These are phyloP conservation scores for Formicarius rufipectus DNA, from an alignment of 2,113 vertebrate genomes.

Conservation along the genomic window DNA sequence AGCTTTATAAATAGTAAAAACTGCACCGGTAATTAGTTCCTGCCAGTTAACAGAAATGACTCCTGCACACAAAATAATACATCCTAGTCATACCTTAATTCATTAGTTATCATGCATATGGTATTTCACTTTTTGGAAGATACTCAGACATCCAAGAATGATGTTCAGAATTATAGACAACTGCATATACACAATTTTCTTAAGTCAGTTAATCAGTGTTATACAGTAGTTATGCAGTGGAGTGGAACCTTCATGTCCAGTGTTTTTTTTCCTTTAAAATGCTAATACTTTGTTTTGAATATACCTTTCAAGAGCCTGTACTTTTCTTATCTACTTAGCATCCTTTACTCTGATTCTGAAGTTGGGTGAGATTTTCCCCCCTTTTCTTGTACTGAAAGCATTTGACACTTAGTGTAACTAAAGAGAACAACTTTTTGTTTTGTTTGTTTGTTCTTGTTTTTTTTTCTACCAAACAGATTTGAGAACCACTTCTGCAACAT, in stretches of 20 bases:
- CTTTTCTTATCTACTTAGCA: background rate
- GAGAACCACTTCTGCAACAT: background rate
- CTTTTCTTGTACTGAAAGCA: background rate
- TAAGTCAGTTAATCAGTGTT: background rate
- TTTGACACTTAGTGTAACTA: background rate
- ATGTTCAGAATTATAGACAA: background rate
- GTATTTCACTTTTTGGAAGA: background rate
- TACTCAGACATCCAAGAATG: background rate
- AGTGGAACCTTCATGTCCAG: background rate
- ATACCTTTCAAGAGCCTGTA: background rate
- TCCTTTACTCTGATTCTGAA: background rate
- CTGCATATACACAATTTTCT: background rate
- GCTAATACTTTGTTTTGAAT: background rate
- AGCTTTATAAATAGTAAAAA: background rate
- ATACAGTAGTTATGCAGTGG: background rate
- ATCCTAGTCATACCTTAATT: background rate
- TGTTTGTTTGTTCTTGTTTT: too few species aligned
- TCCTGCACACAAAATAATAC: background rate
- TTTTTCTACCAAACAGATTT: background rate
- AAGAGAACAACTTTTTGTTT: background rate
- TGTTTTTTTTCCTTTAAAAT: background rate
- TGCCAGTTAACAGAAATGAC: constrained; percentile 6
- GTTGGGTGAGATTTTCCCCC: background rate
- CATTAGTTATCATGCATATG: background rate
- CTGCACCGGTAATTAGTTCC: background rate